Base-by-base conservation (phyloP, 2,888 invertebrate species). In the Brachypalpus laphriformis region DNA sequence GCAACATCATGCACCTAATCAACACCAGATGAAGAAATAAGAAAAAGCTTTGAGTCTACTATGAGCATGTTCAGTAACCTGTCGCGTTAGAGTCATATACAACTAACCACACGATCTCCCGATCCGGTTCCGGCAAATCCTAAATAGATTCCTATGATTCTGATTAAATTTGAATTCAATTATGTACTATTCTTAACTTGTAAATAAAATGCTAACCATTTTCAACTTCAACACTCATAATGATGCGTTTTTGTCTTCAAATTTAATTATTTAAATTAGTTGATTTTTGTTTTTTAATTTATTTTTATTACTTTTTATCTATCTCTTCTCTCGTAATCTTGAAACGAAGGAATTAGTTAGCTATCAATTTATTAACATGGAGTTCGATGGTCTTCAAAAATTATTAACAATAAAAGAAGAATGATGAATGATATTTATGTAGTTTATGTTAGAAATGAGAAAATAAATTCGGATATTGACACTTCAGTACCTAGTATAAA, bases 201-300 rank as follows among this genome's bases (percentile, higher is more conserved):
- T 47, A 49, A 22, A 34, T 22, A 9, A 63, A 45, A 47, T 47
- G 47, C n/a, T 8, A 49, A 34, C n/a, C 20, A 22, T 34, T 49
- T 65, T 3, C 18, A 9, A 18, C 11, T 22, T 20, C 2, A 45
- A 16, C 20, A 14, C 14, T 34, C 31, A 47, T 20, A 63, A 22
- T 9, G 31, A 11, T 65, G 25, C 28, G 45, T 61, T 47, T 14
- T 45, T 16, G 0, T 31, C n/a, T 22, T 47, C 14, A 49, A 65
- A 65, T 65, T 49, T 49, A n/a, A n/a, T n/a, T n/a, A 65, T 65
- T 47, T 49, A 65, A 65, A 65, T 65, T 34, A 22, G 31, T 34
- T 65, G 20, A 20, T 31, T 31, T 25, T 42, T 47, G n/a, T 47
- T 63, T n/a, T 8, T 7, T 56, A 31, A 31, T 31, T 31, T 34